A percentile compares a stretch with the other conserved stretches of the same genome.
These are phyloP conservation scores for Cygnus buccinator DNA, from an alignment of 2,113 vertebrate genomes.

Conservation along the genomic window DNA sequence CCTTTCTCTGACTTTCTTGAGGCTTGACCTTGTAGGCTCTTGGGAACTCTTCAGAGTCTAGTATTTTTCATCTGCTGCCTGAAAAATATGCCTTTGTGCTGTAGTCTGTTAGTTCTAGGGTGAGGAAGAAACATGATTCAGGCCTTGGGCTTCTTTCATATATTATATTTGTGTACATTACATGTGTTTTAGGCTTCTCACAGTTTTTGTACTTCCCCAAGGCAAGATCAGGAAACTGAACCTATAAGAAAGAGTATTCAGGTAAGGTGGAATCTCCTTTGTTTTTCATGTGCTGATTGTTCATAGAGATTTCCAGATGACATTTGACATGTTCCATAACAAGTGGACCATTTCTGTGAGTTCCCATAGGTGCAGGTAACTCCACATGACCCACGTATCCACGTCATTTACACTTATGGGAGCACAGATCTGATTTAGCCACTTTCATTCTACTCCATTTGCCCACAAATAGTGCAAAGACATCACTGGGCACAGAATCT, in stretches of 20 bases:
- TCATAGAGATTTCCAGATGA: not conserved
- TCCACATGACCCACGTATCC: not conserved
- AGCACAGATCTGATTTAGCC: not conserved
- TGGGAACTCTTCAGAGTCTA: not conserved
- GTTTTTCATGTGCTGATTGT: not conserved
- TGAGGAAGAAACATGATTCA: not conserved
- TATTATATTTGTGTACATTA: not conserved
- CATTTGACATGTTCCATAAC: not conserved
- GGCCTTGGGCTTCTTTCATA: not conserved
- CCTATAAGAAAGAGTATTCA: not conserved
- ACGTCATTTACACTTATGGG: not conserved
- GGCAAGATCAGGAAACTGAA: not conserved
- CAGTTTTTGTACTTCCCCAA: not conserved
- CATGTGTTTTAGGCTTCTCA: not conserved
- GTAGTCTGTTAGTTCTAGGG: not conserved
- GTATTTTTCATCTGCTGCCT: not conserved
- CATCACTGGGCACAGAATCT: accelerated
- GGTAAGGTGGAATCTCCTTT: not conserved
- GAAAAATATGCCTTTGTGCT: not conserved
- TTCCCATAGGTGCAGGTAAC: not conserved
- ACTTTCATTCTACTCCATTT: not conserved
- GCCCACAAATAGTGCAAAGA: not conserved
- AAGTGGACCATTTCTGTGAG: not conserved
- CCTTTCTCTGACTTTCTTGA: not conserved
- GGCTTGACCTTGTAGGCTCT: not conserved